phyloP scores from a whole-genome alignment of 2,113 vertebrate species.

The Anthoscopus minutus region DNA sequence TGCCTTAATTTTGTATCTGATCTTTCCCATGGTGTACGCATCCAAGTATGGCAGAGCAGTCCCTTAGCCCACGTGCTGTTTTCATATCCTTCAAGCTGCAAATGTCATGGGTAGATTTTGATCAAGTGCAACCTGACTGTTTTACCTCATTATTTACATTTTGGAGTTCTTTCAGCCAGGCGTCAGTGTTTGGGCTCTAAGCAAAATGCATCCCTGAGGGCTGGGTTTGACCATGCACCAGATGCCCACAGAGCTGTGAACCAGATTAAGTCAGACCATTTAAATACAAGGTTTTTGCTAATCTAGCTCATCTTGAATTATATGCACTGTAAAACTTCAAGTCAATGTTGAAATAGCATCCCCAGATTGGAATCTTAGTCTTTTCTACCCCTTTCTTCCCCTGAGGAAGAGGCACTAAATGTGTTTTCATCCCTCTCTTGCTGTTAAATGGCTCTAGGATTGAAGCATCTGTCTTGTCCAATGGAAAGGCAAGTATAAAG shows the following conservation, averaged over 20 bases:
- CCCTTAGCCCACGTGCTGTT: conserved; percentile 19
- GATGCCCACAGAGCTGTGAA: background rate
- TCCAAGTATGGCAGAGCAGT: background rate
- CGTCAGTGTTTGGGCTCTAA: background rate
- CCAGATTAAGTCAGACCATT: background rate
- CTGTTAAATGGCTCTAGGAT: background rate
- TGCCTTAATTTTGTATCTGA: conserved; percentile 4
- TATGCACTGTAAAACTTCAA: background rate
- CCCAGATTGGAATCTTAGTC: background rate
- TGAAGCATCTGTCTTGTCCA: background rate
- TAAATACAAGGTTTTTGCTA: background rate
- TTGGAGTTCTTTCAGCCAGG: background rate
- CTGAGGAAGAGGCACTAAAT: background rate
- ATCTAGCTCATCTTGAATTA: background rate
- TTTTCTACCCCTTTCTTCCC: background rate
- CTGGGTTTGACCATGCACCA: background rate
- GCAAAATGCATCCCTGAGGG: background rate
- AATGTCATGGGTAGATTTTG: background rate
- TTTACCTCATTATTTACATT: conserved; percentile 7
- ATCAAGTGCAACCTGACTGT: conserved; percentile 1
- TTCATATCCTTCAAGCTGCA: background rate
- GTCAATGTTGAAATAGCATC: background rate
- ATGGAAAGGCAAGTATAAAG: background rate
- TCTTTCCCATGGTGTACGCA: conserved; percentile 27
- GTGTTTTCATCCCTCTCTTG: background rate